Base-by-base conservation (phyloP, 2,888 invertebrate genomes). In the Syritta pipiens region DNA sequence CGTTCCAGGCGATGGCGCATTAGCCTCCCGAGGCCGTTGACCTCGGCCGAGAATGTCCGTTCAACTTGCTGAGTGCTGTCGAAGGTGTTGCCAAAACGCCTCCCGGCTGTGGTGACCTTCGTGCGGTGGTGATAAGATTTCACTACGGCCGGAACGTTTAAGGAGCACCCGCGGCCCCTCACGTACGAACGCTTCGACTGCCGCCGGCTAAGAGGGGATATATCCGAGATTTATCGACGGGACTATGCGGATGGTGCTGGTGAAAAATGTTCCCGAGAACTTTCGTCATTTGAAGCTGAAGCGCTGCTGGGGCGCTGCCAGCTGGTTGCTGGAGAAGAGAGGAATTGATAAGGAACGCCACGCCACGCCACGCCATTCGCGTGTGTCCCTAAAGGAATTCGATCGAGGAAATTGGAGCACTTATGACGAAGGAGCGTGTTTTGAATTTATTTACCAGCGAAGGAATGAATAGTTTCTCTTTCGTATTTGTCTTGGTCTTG, bases 401-500 rank as follows among this genome's bases (percentile, higher is more conserved):
- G 40, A 30, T 48, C 60, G 44, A 69, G 35, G 35, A 76, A 69
- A 76, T 76, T 69, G 69, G 57, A 69, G 63, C 76, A 76, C 76
- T 76, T 76, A 69, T 63, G 69, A 76, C 63, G 63, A 57, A 76
- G 76, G 20, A 69, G 62, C 76, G 76, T 76, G 76, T 63, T 69
- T 69, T 53, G 76, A 76, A 76, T 76, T 63, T 51, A 69, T 76
- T 63, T 63, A 55, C 55, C 32, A 62, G 17, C 57, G 42, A 32
- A 60, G 30, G 40, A 53, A 37, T 67, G 65, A 46, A 46, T 46
- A 55, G 69, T 62, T 63, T 53, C 49, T 26, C 49, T 57, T n/a
- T n/a, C n/a, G n/a, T n/a, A n/a, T n/a, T n/a, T n/a, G n/a, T n/a
- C n/a, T n/a, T n/a, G n/a, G n/a, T n/a, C n/a, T n/a, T n/a, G n/a